These are phyloP conservation scores for Dipodomys ordii DNA, from an alignment of 2,113 vertebrate species.

Conservation along the genomic window DNA sequence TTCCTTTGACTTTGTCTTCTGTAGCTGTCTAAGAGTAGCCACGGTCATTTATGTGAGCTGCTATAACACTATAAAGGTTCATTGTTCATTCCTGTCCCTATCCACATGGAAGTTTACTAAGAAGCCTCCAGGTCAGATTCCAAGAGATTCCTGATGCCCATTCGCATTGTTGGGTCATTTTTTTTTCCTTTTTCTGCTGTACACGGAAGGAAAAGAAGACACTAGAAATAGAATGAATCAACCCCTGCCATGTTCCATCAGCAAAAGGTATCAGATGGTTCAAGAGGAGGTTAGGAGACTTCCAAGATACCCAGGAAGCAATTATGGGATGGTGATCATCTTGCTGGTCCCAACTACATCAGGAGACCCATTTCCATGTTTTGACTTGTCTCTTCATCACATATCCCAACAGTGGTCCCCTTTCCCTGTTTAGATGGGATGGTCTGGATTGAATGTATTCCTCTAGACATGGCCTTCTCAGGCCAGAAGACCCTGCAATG, in stretches of 20 bases:
- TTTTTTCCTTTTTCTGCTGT: neutral
- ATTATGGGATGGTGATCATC: accelerated
- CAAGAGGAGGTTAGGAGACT: neutral
- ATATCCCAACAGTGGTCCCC: accelerated
- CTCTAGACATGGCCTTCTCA: neutral
- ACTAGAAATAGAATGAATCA: too few species aligned
- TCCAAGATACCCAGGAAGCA: neutral
- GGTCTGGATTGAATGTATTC: neutral
- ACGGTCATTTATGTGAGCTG: neutral
- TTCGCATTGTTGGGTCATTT: neutral
- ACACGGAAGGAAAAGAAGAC: neutral
- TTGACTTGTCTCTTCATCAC: accelerated
- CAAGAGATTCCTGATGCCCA: neutral
- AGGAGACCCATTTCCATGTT: neutral
- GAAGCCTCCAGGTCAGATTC: neutral
- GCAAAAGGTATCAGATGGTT: neutral
- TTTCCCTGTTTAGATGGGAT: neutral
- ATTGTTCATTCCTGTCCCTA: neutral
- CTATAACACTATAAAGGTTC: neutral
- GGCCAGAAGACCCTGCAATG: constrained; percentile 5
- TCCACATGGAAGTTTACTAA: neutral
- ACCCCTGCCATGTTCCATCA: neutral
- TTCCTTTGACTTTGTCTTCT: neutral
- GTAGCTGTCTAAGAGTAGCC: neutral
- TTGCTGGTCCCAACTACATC: neutral